Evolutionary conservation across 2,797 vertebrate species (phyloP), one percentile per base, ranked within the genome.

Genomic region (Ptychobarbus kaznakovi): DNA sequence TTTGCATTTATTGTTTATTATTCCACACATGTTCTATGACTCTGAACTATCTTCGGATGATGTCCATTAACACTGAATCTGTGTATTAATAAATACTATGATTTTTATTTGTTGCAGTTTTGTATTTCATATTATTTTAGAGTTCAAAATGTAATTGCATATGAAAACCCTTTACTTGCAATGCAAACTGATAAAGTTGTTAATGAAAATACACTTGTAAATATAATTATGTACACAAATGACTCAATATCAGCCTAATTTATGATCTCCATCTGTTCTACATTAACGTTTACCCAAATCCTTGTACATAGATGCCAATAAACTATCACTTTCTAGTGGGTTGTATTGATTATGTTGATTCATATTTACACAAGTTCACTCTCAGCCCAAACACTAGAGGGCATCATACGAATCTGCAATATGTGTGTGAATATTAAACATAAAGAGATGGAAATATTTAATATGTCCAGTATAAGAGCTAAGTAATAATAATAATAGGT

Each of bases 301-400:
- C 93, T 92, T 95, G 95, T 94, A 95, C 91, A 96, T 94, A 94
- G 96, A 96, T 96, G 95, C 96, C 94, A 97, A 97, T 98, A 97
- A 97, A 98, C 90, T 80, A 91, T 93, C 92, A 95, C 4, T 97
- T 97, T 97, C 94, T 95, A 96, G 95, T 94, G 10, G 8, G 16
- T n/a, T 58, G 92, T 89, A 6, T 80, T 75, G 65, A 42, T 28
- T 68, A 9, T 65, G 22, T 13, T 72, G n/a, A 58, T 46, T 6
- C 38, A 83, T 15, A 40, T 28, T 22, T 38, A 42, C 16, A 25
- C 3, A 42, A 68, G 35, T 8, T 46, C 44, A 6, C 22, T 11
- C 20, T 38, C 28, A 73, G 6, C n/a, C 15, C 10, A 18, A 63
- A 35, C 81, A 78, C 82, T 44, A 78, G 82, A 38, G 74, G 82